Evolutionary conservation across 2,113 vertebrate species (phyloP).

Genomic region (Osmerus eperlanus): DNA sequence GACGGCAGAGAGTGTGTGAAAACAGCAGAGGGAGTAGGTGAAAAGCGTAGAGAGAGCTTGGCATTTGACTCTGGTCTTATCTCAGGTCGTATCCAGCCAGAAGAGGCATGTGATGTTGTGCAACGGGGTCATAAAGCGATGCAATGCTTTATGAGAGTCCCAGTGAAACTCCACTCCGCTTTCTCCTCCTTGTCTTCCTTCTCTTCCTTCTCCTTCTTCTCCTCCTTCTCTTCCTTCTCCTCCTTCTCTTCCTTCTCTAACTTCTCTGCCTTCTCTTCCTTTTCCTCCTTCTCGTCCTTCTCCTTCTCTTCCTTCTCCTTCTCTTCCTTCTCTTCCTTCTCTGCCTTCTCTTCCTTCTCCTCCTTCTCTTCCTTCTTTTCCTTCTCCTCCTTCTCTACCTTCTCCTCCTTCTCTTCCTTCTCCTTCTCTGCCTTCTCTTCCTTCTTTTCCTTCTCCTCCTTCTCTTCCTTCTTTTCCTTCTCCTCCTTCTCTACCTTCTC

Average conservation of each 20-base stretch:
- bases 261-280: too few species aligned
- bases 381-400: too few species aligned
- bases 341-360: not conserved
- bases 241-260: too few species aligned
- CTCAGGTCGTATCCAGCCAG: slow-evolving; percentile 67
- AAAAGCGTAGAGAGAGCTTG: slow-evolving; percentile 28
- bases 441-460: not conserved
- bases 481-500: too few species aligned
- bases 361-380: slow-evolving; percentile 1
- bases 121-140: slow-evolving; percentile 67
- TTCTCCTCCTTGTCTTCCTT: slow-evolving; percentile 4
- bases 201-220: not conserved
- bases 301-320: not conserved
- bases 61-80: slow-evolving; percentile 66
- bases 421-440: too few species aligned
- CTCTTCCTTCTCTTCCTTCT: too few species aligned
- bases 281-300: not conserved
- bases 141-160: slow-evolving; percentile 63
- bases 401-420: too few species aligned
- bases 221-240: too few species aligned
- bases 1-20: too few species aligned
- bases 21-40: too few species aligned
- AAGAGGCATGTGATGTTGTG: slow-evolving; percentile 74
- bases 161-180: slow-evolving; percentile 45
- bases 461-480: slow-evolving; percentile 1